A percentile compares a stretch with the other conserved stretches of the same genome.
These are phyloP conservation scores for Macrobrachium nipponense DNA, from an alignment of 1,140 invertebrate species.

Conservation along the genomic window DNA sequence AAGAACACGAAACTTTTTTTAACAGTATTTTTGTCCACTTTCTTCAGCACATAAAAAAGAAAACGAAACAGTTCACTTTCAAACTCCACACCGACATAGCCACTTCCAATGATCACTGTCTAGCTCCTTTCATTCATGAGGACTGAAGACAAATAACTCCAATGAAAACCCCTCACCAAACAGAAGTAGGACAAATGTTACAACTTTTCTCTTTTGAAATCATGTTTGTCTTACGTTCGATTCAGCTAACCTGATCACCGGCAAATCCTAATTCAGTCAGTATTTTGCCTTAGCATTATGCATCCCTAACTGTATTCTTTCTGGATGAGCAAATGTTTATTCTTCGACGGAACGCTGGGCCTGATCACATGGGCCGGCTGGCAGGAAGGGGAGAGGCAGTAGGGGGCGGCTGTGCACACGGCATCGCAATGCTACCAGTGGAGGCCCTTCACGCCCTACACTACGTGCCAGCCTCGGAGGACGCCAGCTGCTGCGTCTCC, in stretches of 20 bases:
- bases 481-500: constrained; percentile 49
- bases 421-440: neutral
- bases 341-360: constrained; percentile 49
- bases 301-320: constrained; percentile 49
- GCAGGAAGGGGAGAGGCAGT: constrained; percentile 55
- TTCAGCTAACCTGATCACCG: neutral
- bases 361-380: constrained; percentile 52
- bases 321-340: constrained; percentile 58
- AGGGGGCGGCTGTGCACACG: constrained; percentile 31
- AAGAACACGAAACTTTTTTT: constrained; percentile 1
- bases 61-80: constrained; percentile 51
- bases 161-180: constrained; percentile 45
- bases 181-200: constrained; percentile 51
- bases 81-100: no score
- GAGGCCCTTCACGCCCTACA: constrained; percentile 3
- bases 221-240: no score
- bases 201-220: neutral
- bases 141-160: constrained; percentile 45
- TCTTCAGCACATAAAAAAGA: constrained; percentile 37
- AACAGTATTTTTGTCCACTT: constrained; percentile 25
- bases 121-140: constrained; percentile 51
- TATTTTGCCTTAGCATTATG: constrained; percentile 41
- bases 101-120: constrained; percentile 43
- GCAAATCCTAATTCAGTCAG: neutral
- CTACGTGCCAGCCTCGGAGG: constrained; percentile 29